A percentile compares a stretch with the other conserved stretches of the same genome.
These are phyloP conservation scores for Brachionus paranguensis DNA, from an alignment of 1,140 invertebrate species.

Conservation along the genomic window DNA sequence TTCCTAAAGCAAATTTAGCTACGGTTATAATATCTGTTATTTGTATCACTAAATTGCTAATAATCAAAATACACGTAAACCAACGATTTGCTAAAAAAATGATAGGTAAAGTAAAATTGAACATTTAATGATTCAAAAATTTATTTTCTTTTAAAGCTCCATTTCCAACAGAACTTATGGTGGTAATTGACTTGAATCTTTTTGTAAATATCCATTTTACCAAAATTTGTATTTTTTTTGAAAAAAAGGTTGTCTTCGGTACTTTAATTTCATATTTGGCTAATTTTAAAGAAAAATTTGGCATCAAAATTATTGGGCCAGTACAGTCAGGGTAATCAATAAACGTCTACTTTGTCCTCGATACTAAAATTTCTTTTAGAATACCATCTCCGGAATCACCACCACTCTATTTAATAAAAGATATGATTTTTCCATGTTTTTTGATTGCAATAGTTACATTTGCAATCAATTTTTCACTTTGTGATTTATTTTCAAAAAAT, in stretches of 20 bases:
- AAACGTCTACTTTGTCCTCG: neutral
- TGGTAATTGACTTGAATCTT: slow-evolving; percentile 44
- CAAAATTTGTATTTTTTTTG: neutral
- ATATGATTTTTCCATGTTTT: neutral
- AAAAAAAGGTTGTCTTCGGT: slow-evolving; percentile 41
- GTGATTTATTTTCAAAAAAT: slow-evolving; percentile 79
- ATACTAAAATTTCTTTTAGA: neutral
- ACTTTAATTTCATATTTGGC: slow-evolving; percentile 37
- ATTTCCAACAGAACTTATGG: slow-evolving; percentile 54
- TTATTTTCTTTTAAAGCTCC: slow-evolving; percentile 42
- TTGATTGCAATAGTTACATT: slow-evolving; percentile 79
- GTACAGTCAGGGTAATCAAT: neutral
- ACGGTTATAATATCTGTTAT: slow-evolving; percentile 48
- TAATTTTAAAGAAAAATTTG: neutral
- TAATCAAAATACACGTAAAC: slow-evolving; percentile 52
- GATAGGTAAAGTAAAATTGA: neutral
- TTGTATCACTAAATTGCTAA: slow-evolving; percentile 47
- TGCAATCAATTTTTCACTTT: slow-evolving; percentile 85
- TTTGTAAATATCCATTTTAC: neutral
- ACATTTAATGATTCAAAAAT: neutral
- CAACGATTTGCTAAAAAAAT: slow-evolving; percentile 47
- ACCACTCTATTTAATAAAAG: neutral
- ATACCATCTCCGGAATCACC: neutral
- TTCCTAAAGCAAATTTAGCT: neutral
- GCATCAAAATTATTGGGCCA: neutral